A percentile compares a stretch with the other conserved stretches of the same genome.
Evolutionary conservation across 2,797 vertebrate genomes (phyloP).

Genomic region (Tamandua tetradactyla): DNA sequence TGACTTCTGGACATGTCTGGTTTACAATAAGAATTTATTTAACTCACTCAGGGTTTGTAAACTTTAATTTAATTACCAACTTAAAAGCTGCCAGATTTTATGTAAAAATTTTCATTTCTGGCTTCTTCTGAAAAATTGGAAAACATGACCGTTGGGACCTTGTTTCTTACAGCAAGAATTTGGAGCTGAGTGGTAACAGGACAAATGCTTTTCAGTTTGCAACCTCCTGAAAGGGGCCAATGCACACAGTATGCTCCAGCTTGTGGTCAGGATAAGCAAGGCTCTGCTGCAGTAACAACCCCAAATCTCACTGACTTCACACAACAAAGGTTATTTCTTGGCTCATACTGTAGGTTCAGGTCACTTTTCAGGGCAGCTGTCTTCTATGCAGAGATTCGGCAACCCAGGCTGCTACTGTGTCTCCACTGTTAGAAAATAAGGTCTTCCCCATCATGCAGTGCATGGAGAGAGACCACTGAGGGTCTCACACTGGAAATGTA

Average conservation of each 20-base stretch:
- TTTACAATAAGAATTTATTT: background rate
- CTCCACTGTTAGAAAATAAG: background rate
- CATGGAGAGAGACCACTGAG: too few species aligned
- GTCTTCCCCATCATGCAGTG: background rate
- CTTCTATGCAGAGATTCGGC: background rate
- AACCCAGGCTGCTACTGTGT: fast-evolving
- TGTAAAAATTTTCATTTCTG: background rate
- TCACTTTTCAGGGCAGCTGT: background rate
- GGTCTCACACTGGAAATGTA: background rate
- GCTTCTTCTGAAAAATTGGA: background rate
- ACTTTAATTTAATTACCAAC: background rate
- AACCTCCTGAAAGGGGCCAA: background rate
- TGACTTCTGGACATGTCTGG: background rate
- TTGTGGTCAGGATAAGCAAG: background rate
- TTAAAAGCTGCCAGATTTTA: background rate
- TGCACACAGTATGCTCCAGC: background rate
- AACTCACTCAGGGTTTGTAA: background rate
- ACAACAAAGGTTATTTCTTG: background rate
- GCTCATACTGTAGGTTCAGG: background rate
- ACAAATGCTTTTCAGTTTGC: too few species aligned
- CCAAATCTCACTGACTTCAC: background rate
- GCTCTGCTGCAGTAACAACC: background rate
- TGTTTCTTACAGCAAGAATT: background rate
- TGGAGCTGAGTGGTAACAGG: background rate
- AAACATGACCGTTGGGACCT: background rate